These are phyloP conservation scores for Sepiola atlantica DNA, from an alignment of 2,888 invertebrate genomes.

Conservation along the genomic window DNA sequence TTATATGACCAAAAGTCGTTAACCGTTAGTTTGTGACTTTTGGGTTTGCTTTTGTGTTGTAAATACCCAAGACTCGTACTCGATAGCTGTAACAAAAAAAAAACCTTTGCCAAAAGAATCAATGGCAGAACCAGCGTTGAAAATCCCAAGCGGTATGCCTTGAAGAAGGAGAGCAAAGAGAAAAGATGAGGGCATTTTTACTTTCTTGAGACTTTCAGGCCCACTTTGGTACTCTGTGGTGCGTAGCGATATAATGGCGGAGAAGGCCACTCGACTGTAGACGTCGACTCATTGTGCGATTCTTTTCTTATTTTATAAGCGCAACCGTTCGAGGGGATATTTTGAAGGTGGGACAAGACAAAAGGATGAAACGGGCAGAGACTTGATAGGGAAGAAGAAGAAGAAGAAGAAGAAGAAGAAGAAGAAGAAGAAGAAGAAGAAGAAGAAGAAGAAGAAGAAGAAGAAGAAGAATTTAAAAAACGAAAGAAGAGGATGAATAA, in stretches of 20 bases:
- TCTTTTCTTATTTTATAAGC: neutral
- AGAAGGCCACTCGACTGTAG: neutral
- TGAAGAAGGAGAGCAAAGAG: neutral
- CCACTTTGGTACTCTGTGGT: neutral
- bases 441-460: too few species aligned
- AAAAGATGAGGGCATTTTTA: neutral
- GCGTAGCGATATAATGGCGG: neutral
- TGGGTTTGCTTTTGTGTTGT: neutral
- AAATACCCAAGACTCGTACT: slow-evolving; percentile 4
- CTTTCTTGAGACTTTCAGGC: slow-evolving; percentile 32
- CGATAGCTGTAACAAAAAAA: neutral
- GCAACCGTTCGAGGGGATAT: neutral
- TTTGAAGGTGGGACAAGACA: neutral
- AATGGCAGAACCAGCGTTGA: neutral
- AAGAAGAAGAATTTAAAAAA: too few species aligned
- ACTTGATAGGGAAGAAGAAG: neutral
- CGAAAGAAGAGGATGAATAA: neutral
- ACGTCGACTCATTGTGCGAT: neutral
- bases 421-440: neutral
- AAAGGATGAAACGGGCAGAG: neutral
- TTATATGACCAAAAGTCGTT: too few species aligned
- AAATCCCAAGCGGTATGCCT: neutral
- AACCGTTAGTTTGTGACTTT: neutral
- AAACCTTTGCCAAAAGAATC: neutral
- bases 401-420: neutral